phyloP scores from a whole-genome alignment of 2,888 invertebrate genomes.

The Ormyrus labotus region DNA sequence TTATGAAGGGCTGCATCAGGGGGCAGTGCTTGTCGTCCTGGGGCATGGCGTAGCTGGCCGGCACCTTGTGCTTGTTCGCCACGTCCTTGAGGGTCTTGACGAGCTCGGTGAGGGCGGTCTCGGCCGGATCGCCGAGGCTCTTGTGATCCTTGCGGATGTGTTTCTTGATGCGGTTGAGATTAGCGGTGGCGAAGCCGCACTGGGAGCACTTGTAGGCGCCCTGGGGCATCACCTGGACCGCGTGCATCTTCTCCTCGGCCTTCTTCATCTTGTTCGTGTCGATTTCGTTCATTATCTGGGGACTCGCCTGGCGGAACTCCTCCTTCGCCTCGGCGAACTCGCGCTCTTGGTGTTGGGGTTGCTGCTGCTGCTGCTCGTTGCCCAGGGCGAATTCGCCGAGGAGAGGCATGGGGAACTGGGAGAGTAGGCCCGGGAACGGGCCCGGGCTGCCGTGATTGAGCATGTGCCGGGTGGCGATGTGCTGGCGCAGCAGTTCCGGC shows the following conservation, averaged over 20 bases:
- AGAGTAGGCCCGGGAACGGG: slow-evolving; percentile 70
- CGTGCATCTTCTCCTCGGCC: slow-evolving; percentile 70
- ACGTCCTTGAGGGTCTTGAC: slow-evolving; percentile 77
- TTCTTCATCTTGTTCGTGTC: slow-evolving; percentile 76
- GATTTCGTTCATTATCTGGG: slow-evolving; percentile 65
- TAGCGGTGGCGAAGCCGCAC: slow-evolving; percentile 72
- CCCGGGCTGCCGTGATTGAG: slow-evolving; percentile 67
- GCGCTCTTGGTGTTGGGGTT: slow-evolving; percentile 62
- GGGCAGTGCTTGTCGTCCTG: slow-evolving; percentile 75
- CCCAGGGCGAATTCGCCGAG: slow-evolving; percentile 66
- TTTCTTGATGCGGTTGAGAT: slow-evolving; percentile 74
- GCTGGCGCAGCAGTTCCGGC: slow-evolving; percentile 80
- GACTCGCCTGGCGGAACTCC: slow-evolving; percentile 73
- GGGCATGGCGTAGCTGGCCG: slow-evolving; percentile 83
- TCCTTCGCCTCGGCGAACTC: slow-evolving; percentile 69
- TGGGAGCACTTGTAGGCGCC: slow-evolving; percentile 73
- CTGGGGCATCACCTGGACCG: slow-evolving; percentile 75
- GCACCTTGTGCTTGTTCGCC: slow-evolving; percentile 78
- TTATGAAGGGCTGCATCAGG: slow-evolving; percentile 95
- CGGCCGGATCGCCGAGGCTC: slow-evolving; percentile 70
- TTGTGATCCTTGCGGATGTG: slow-evolving; percentile 77
- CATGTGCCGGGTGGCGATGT: slow-evolving; percentile 79
- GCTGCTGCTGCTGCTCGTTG: slow-evolving; percentile 70
- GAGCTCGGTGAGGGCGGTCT: slow-evolving; percentile 76
- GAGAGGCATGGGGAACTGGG: slow-evolving; percentile 68